Base-by-base conservation (phyloP, 2,888 invertebrate genomes). In the Scaptomyza parva region DNA sequence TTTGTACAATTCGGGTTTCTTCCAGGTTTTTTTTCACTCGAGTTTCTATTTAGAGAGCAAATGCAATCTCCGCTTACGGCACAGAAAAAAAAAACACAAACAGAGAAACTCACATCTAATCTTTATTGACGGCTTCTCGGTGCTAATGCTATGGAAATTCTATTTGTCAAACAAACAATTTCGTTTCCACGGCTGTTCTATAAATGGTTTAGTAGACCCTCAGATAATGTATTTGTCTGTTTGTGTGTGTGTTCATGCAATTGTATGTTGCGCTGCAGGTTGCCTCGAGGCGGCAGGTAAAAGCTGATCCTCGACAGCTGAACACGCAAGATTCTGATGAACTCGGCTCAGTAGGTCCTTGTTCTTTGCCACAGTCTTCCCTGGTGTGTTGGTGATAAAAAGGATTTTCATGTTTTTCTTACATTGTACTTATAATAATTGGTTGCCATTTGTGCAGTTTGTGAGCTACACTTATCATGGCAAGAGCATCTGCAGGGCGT, bases 161-260 rank as follows among this genome's bases (percentile, higher is more conserved):
- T 84, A 74, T 86, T 83, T 86, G 85, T 82, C 81, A 84, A 82
- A 82, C 76, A 82, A 86, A 86, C 86, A 76, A 78, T 86, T 84
- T 65, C 70, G 57, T 53, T 67, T 54, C 61, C 43, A 57, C 60
- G 70, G 51, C 50, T 78, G 22, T 20, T 22, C 57, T 61, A 69
- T 76, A 76, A 76, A 72, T 70, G 53, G 53, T 33, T 62, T 43
- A 41, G 26, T 43, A 41, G 26, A 50, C 45, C 14, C 47, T 60
- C 35, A 11, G 20, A 26, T 12, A 3, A 8, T 30, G 24, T 41
- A n/a, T n/a, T n/a, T n/a, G n/a, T n/a, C n/a, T n/a, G 24, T 26
- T 30, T 26, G 62, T 63, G 40, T 37, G 62, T 60, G 40, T 37
- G 12, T 24, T 24, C 1, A 37, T 17, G 30, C 14, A 48, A 47